Conservation (phyloP, 2,888 invertebrate genomes). For the Caenorhabditis sinica region DNA sequence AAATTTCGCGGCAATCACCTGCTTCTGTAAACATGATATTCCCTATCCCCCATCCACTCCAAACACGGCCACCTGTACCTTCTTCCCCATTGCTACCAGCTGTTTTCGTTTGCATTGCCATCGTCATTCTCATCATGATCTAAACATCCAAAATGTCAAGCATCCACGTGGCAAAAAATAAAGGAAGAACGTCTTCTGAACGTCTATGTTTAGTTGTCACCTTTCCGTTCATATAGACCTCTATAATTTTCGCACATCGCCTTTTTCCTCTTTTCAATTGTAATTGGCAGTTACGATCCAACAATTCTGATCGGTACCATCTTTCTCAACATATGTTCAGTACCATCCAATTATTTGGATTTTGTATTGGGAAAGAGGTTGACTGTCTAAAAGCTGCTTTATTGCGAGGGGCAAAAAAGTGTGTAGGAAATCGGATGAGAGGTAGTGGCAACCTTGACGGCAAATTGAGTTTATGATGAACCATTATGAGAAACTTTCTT, state of each 20-base stretch:
- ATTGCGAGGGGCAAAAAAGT: neutral
- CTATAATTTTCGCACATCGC: slow-evolving; percentile 62
- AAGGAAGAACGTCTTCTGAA: slow-evolving; percentile 1
- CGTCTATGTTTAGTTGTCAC: slow-evolving; percentile 40
- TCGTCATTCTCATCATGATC: slow-evolving; percentile 1
- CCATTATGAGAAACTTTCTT: slow-evolving; percentile 58
- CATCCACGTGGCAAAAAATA: slow-evolving; percentile 51
- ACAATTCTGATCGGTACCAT: slow-evolving; percentile 22
- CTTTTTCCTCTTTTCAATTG: slow-evolving; percentile 18
- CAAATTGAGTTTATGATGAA: slow-evolving; percentile 67
- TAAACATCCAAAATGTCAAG: slow-evolving; percentile 39
- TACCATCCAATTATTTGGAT: slow-evolving; percentile 44
- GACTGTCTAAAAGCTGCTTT: neutral
- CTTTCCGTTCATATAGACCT: slow-evolving; percentile 37
- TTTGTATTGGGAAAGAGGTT: neutral
- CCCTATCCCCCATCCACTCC: slow-evolving; percentile 31
- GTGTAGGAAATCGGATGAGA: slow-evolving; percentile 2
- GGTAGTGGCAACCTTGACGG: slow-evolving; percentile 40
- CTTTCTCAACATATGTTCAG: slow-evolving; percentile 57
- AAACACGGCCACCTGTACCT: slow-evolving; percentile 56
- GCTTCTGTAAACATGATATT: slow-evolving; percentile 64
- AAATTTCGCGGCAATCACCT: slow-evolving; percentile 52
- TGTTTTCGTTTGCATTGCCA: slow-evolving; percentile 65
- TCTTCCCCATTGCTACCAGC: slow-evolving; percentile 47
- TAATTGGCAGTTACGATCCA: slow-evolving; percentile 56